Percentiles rank a stretch among this genome's conserved stretches.
Conservation (phyloP, 2,113 vertebrate genomes). For the Channa maculata region DNA sequence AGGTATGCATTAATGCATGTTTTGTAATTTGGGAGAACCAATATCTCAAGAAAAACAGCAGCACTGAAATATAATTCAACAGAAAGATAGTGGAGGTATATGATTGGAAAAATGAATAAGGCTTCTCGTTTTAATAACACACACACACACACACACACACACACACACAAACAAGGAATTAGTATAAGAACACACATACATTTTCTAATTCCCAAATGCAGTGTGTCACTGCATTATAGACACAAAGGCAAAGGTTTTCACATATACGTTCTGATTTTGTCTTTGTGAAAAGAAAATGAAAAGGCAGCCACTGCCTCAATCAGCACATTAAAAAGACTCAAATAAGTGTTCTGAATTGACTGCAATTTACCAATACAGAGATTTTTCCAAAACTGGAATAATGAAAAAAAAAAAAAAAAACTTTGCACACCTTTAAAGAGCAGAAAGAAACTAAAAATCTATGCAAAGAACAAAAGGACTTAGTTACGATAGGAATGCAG, state of each 20-base stretch:
- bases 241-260: no score
- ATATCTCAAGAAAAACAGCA: neutral
- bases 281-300: neutral
- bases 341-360: neutral
- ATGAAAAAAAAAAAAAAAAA: neutral
- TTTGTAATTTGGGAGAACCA: conserved; percentile 2
- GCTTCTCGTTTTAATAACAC: neutral
- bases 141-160: no score
- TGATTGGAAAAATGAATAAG: neutral
- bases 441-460: neutral
- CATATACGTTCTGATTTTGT: no score
- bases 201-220: no score
- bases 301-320: neutral
- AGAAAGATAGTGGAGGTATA: neutral
- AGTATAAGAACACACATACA: no score
- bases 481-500: conserved; percentile 3
- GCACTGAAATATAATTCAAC: no score
- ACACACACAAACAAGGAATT: no score
- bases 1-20: neutral
- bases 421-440: neutral
- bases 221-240: no score
- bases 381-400: neutral
- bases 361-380: neutral
- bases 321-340: neutral
- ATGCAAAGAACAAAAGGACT: neutral